Evolutionary conservation across 2,113 vertebrate species (phyloP).

Genomic region (Sorex fumeus): DNA sequence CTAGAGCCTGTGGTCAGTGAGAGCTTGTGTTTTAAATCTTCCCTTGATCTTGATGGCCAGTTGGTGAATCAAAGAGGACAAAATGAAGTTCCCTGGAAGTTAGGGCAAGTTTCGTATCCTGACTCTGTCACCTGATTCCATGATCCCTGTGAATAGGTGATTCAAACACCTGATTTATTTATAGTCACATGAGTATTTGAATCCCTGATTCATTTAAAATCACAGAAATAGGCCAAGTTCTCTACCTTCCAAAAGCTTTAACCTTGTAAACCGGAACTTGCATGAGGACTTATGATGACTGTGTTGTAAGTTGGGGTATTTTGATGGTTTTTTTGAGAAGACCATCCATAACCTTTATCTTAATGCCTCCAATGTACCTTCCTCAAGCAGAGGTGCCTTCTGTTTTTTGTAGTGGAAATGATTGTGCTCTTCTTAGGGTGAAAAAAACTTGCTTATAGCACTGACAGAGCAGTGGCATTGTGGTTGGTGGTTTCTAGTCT

Average conservation of each 20-base stretch:
- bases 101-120: not conserved
- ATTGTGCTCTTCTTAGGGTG: not conserved
- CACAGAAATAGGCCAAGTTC: not conserved
- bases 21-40: not conserved
- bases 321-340: conserved; percentile 36
- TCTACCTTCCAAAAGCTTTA: not conserved
- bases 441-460: not conserved
- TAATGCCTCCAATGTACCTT: not conserved
- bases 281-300: conserved; percentile 1
- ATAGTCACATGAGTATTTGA: not conserved
- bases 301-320: not conserved
- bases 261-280: not conserved
- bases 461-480: not conserved
- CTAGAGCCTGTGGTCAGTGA: not conserved
- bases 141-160: not conserved
- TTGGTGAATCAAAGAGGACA: not conserved
- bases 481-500: not conserved
- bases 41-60: not conserved
- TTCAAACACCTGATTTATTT: no score
- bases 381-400: not conserved
- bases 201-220: conserved; percentile 6
- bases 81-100: not conserved
- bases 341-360: not conserved
- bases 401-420: conserved; percentile 7
- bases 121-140: not conserved